A percentile compares a stretch with the other conserved stretches of the same genome.
Conservation (phyloP, 2,888 invertebrate genomes). For the Leptarthrus brevirostris region DNA sequence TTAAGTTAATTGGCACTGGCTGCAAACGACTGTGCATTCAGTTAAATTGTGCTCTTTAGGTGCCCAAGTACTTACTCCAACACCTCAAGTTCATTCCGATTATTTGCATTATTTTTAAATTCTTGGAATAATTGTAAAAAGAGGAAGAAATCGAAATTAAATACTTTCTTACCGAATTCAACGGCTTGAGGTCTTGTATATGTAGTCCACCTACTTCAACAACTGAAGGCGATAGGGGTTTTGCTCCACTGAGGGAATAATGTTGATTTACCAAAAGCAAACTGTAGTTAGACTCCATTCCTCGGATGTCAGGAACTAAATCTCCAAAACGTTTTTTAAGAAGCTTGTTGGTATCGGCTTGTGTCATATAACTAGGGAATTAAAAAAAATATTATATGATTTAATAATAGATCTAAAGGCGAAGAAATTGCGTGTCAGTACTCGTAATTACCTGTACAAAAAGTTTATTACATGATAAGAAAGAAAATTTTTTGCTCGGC, state of each 20-base stretch:
- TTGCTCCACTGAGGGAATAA: constrained; percentile 69
- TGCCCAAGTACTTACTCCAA: no score
- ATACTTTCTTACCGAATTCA: constrained; percentile 60
- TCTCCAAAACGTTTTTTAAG: neutral
- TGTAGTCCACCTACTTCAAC: constrained; percentile 72
- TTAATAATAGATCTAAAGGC: no score
- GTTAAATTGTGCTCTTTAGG: no score
- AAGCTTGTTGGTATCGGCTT: constrained; percentile 18
- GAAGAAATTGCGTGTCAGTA: no score
- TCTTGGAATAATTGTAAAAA: no score
- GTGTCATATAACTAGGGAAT: constrained; percentile 58
- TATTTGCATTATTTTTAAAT: no score
- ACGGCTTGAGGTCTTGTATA: constrained; percentile 62
- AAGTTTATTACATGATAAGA: constrained; percentile 59
- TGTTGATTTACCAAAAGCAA: constrained; percentile 70
- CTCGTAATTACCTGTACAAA: constrained; percentile 62
- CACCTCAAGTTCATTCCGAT: no score
- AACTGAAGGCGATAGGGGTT: constrained; percentile 67
- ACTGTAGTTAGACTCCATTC: constrained; percentile 51
- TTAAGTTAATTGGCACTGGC: no score
- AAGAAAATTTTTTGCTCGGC: constrained; percentile 68
- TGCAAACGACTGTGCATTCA: no score
- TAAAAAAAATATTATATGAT: neutral
- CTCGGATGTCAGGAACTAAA: neutral
- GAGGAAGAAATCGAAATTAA: no score